These are phyloP conservation scores for Chelon labrosus DNA, from an alignment of 2,797 vertebrate species.

Conservation along the genomic window DNA sequence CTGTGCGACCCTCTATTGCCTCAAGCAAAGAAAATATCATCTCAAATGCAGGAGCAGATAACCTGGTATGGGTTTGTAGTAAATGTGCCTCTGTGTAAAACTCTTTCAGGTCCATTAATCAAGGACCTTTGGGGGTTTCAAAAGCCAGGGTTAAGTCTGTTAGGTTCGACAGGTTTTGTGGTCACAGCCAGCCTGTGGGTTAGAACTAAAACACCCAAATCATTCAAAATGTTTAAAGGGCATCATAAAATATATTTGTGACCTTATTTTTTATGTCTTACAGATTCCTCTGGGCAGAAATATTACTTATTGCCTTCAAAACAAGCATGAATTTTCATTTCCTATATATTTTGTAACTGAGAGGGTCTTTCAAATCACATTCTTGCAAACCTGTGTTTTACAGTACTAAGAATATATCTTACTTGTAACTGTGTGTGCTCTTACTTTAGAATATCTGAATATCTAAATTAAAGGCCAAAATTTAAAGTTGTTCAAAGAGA, in stretches of 20 bases:
- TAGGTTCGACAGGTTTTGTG: slow-evolving; percentile 15
- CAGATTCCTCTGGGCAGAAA: not conserved
- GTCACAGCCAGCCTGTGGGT: not conserved
- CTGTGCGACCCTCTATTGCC: slow-evolving; percentile 38
- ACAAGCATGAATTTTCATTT: no score
- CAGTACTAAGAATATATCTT: not conserved
- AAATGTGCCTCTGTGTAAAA: slow-evolving; percentile 36
- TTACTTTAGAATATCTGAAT: not conserved
- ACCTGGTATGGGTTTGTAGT: slow-evolving; percentile 12
- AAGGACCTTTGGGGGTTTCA: slow-evolving; percentile 12
- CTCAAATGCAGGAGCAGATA: slow-evolving; percentile 19
- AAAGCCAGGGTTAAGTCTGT: slow-evolving; percentile 31
- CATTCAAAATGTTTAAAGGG: slow-evolving; percentile 12
- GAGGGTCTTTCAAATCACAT: not conserved
- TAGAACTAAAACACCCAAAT: slow-evolving; percentile 4
- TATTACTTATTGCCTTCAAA: not conserved
- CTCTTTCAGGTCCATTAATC: slow-evolving; percentile 42
- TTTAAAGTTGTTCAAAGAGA: no score
- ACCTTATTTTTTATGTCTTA: slow-evolving; percentile 4
- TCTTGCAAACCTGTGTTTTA: not conserved
- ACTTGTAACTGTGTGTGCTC: not conserved
- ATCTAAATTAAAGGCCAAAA: no score
- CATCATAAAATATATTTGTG: not conserved
- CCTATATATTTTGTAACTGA: not conserved
- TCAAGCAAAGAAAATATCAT: slow-evolving; percentile 44